Evolutionary conservation across 1,140 invertebrate genomes (phyloP).

Genomic region (Drosophila bifasciata): DNA sequence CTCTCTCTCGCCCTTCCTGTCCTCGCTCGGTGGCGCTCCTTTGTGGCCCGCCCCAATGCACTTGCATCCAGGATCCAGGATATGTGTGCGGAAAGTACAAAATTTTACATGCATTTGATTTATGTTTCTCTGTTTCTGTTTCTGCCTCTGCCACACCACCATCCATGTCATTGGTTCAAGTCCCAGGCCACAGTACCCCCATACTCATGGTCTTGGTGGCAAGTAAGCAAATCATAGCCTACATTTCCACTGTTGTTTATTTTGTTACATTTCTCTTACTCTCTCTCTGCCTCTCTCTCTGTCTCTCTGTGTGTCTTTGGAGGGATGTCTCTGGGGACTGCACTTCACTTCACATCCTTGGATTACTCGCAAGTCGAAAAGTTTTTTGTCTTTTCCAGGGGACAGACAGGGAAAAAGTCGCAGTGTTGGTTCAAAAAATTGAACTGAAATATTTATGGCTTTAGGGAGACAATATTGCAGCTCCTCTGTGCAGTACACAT

Average conservation of each 20-base stretch:
- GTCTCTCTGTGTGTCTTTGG: slow-evolving; percentile 15
- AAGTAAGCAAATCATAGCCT: slow-evolving; percentile 80
- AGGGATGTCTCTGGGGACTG: slow-evolving; percentile 24
- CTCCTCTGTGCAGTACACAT: too few species aligned
- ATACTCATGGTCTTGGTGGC: slow-evolving; percentile 33
- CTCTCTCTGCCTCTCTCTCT: slow-evolving; percentile 26
- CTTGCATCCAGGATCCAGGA: slow-evolving; percentile 71
- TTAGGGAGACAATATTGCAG: neutral
- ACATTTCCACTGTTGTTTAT: slow-evolving; percentile 79
- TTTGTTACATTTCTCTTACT: slow-evolving; percentile 46
- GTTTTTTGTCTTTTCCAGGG: slow-evolving; percentile 20
- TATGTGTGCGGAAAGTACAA: slow-evolving; percentile 80
- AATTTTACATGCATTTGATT: slow-evolving; percentile 82
- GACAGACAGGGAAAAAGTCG: slow-evolving; percentile 8
- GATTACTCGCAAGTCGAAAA: slow-evolving; percentile 23
- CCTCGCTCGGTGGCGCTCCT: neutral
- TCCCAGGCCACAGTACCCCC: slow-evolving; percentile 19
- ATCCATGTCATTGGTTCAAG: slow-evolving; percentile 49
- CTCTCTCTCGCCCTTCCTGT: too few species aligned
- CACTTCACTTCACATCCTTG: slow-evolving; percentile 41
- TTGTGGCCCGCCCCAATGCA: slow-evolving; percentile 61
- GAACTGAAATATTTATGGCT: slow-evolving; percentile 43
- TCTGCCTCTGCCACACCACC: slow-evolving; percentile 35
- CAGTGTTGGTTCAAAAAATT: slow-evolving; percentile 44
- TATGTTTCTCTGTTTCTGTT: slow-evolving; percentile 51